phyloP scores from a whole-genome alignment of 2,797 vertebrate genomes.

The Rhynchonycteris naso region DNA sequence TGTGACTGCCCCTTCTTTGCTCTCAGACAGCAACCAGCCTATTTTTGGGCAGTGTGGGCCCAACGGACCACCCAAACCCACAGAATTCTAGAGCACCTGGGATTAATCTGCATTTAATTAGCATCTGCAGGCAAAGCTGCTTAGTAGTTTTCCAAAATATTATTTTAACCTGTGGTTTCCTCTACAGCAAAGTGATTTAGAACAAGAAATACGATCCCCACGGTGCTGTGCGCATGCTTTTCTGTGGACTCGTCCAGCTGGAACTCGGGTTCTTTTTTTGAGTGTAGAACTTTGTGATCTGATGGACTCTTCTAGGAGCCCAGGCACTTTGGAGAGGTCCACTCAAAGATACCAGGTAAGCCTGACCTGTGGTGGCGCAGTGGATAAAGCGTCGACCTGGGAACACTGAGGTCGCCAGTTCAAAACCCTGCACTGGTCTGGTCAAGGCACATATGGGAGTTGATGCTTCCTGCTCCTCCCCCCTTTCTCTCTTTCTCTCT shows the following conservation, averaged over 20 bases:
- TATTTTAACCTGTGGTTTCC: neutral
- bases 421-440: too few relatives aligned
- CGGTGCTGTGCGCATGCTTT: neutral
- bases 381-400: too few relatives aligned
- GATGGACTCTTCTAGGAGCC: constrained; percentile 67
- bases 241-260: neutral
- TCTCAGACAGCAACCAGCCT: neutral
- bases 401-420: too few relatives aligned
- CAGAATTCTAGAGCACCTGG: neutral
- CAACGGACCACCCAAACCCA: rapidly evolving
- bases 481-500: too few relatives aligned
- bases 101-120: neutral
- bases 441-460: too few relatives aligned
- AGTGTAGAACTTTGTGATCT: constrained; percentile 75
- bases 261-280: neutral
- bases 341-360: constrained; percentile 90
- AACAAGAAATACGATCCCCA: neutral
- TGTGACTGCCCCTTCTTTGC: neutral
- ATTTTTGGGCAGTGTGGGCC: neutral
- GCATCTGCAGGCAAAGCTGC: neutral
- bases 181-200: neutral
- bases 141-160: neutral
- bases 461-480: too few relatives aligned
- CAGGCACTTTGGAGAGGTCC: constrained; percentile 84
- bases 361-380: too few relatives aligned